phyloP scores from a whole-genome alignment of 2,888 invertebrate genomes.

The Tipula confusa region DNA sequence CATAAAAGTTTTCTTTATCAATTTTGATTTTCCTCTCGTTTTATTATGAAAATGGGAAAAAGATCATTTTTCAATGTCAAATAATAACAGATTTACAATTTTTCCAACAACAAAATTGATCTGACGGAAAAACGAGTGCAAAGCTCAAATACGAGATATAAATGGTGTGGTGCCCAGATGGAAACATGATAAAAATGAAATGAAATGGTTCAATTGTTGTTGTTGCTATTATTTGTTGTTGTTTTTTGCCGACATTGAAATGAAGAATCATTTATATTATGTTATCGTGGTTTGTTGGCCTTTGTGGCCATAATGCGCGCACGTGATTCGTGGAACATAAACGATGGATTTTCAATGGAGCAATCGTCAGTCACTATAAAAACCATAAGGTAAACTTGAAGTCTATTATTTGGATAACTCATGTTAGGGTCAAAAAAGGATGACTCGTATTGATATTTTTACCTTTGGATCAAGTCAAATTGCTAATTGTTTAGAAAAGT shows the following conservation, averaged over 20 bases:
- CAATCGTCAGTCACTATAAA: too few relatives aligned
- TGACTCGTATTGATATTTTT: too few relatives aligned
- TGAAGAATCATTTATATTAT: neutral
- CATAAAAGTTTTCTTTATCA: neutral
- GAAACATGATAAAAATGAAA: neutral
- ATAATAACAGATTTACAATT: neutral
- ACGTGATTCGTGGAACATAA: too few relatives aligned
- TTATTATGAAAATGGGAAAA: neutral
- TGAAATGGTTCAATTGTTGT: neutral
- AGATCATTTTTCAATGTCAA: conserved; percentile 25
- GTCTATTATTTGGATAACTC: too few relatives aligned
- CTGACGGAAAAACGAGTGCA: neutral
- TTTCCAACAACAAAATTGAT: neutral
- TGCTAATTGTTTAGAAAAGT: too few relatives aligned
- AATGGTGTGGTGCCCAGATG: neutral
- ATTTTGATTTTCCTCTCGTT: neutral
- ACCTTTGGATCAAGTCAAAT: too few relatives aligned
- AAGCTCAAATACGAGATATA: neutral
- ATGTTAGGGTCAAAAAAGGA: too few relatives aligned
- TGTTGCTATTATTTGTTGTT: neutral
- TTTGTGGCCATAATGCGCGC: too few relatives aligned
- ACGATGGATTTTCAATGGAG: too few relatives aligned
- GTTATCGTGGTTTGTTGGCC: neutral
- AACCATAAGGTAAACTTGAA: too few relatives aligned
- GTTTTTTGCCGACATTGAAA: neutral